Evolutionary conservation across 1,140 invertebrate genomes (phyloP).

Genomic region (Nephila pilipes): DNA sequence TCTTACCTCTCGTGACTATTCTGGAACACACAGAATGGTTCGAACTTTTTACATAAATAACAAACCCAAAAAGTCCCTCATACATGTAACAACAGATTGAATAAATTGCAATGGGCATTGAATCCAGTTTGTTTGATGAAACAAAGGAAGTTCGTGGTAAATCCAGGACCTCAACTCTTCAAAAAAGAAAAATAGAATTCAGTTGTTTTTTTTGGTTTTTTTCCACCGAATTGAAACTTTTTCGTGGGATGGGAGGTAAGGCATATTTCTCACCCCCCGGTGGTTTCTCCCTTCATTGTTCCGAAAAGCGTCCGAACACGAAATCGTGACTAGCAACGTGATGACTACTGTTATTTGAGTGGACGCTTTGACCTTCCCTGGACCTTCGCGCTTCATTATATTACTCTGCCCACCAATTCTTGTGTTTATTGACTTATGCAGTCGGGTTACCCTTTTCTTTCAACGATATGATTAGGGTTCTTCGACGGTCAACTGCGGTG

Average conservation of each 20-base stretch:
- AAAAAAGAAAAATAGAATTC: not conserved
- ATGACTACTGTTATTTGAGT: conserved; percentile 40
- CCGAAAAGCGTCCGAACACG: conserved; percentile 32
- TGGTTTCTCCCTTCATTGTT: conserved; percentile 18
- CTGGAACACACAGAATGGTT: too few relatives aligned
- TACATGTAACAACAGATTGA: not conserved
- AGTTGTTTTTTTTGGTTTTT: not conserved
- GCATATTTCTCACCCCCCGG: conserved; percentile 34
- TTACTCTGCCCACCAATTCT: conserved; percentile 14
- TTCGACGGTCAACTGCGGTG: not conserved
- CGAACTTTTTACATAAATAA: too few relatives aligned
- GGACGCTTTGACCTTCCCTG: conserved; percentile 29
- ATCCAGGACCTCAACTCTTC: conserved; percentile 6
- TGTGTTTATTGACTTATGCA: conserved; percentile 29
- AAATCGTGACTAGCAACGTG: conserved; percentile 33
- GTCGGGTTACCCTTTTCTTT: not conserved
- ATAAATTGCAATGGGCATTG: not conserved
- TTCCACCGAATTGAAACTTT: not conserved
- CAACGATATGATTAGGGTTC: conserved; percentile 20
- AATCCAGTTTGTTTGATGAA: conserved; percentile 17
- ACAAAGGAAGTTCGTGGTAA: not conserved
- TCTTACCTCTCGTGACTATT: too few relatives aligned
- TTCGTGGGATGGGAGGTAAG: conserved; percentile 25
- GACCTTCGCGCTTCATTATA: conserved; percentile 25
- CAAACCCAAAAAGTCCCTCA: too few relatives aligned